phyloP scores from a whole-genome alignment of 2,113 vertebrate genomes.

The Trichechus manatus region DNA sequence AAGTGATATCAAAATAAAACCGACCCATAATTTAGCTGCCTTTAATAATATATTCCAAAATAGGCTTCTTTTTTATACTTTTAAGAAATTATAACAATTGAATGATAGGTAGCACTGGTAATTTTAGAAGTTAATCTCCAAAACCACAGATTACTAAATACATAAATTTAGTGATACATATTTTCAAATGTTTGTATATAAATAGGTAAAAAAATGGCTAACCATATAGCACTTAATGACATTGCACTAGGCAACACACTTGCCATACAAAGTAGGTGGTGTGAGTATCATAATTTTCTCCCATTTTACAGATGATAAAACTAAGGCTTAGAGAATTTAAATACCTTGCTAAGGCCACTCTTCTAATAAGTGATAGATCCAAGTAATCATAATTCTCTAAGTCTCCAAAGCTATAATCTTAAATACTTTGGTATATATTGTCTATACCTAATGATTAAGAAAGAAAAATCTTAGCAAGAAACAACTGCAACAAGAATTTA shows the following conservation, averaged over 20 bases:
- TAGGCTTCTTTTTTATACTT: slow-evolving; percentile 3
- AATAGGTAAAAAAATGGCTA: slow-evolving; percentile 12
- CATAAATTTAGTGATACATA: neutral
- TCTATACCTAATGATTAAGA: neutral
- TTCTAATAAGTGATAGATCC: neutral
- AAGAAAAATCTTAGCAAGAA: slow-evolving; percentile 62
- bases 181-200: slow-evolving; percentile 27
- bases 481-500: neutral
- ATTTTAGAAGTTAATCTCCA: slow-evolving; percentile 42
- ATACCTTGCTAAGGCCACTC: neutral
- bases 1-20: slow-evolving; percentile 50
- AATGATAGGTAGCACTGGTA: neutral
- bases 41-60: slow-evolving; percentile 11
- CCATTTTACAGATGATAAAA: slow-evolving; percentile 24
- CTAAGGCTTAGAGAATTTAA: slow-evolving; percentile 21
- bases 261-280: neutral
- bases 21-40: neutral
- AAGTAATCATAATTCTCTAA: neutral
- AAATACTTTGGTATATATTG: neutral
- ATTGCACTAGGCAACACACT: neutral
- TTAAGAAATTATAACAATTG: slow-evolving; percentile 37
- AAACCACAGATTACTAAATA: slow-evolving; percentile 23
- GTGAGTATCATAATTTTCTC: neutral
- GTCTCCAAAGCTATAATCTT: neutral
- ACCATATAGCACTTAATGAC: neutral